Conservation (phyloP, 1,140 invertebrate species). For the Rhopalosiphum padi region DNA sequence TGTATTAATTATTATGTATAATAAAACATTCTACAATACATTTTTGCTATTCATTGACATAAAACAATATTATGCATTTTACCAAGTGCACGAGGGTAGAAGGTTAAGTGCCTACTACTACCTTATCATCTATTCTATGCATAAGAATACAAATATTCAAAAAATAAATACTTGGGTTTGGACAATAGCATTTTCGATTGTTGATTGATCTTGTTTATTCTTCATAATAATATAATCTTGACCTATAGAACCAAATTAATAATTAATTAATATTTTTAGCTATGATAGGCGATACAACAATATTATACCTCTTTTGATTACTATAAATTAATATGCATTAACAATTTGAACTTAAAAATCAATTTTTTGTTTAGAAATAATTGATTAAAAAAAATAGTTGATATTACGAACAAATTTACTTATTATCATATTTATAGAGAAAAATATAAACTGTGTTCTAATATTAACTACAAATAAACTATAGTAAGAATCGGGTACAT, state of each 20-base stretch:
- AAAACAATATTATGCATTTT: no score
- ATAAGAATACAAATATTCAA: background rate
- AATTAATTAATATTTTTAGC: background rate
- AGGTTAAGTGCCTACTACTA: background rate
- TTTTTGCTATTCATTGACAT: no score
- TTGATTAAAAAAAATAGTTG: background rate
- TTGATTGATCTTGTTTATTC: background rate
- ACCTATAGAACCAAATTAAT: background rate
- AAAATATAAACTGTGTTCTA: background rate
- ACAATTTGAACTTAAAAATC: background rate
- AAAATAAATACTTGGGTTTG: slow-evolving; percentile 25
- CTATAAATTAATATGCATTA: background rate
- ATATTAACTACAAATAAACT: background rate
- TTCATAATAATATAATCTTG: background rate
- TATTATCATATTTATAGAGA: background rate
- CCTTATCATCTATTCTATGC: background rate
- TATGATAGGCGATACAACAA: background rate
- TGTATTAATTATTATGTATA: no score
- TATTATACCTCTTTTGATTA: background rate
- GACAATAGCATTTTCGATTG: background rate
- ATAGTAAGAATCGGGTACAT: background rate
- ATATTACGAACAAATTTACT: background rate
- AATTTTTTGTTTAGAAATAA: background rate
- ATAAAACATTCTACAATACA: no score
- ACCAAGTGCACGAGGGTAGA: no score